A percentile compares a stretch with the other conserved stretches of the same genome.
phyloP scores from a whole-genome alignment of 2,113 vertebrate genomes.

The Zosterops pallidus region DNA sequence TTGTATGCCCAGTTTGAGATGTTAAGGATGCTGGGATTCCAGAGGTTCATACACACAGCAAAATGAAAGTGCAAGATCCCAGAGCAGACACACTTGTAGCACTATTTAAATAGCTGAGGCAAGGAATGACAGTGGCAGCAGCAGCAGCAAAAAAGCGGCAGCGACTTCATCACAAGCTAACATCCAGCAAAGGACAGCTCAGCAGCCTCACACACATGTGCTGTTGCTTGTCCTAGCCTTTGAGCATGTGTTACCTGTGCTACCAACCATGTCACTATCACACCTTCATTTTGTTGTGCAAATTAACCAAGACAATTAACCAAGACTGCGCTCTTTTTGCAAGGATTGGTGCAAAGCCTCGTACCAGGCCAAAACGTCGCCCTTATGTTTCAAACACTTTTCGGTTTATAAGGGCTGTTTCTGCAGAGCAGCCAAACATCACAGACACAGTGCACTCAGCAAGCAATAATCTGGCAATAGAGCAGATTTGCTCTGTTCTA shows the following conservation, averaged over 20 bases:
- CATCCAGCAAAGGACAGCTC: not conserved
- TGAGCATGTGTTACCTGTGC: not conserved
- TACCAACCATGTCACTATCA: not conserved
- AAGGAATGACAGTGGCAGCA: not conserved
- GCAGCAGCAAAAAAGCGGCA: not conserved
- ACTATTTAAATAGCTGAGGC: not conserved
- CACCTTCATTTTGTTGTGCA: not conserved
- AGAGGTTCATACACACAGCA: not conserved
- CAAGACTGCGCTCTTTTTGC: not conserved
- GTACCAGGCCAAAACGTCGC: fast-evolving
- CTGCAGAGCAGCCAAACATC: not conserved
- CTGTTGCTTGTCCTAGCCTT: not conserved
- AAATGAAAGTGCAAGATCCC: not conserved
- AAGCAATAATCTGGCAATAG: not conserved
- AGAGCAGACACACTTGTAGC: not conserved
- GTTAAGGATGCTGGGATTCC: not conserved
- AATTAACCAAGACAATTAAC: not conserved
- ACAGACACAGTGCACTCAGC: not conserved
- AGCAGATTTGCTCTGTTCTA: not conserved
- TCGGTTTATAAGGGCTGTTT: not conserved
- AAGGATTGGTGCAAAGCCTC: not conserved
- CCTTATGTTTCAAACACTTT: not conserved
- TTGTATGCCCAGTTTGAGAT: fast-evolving
- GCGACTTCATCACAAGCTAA: not conserved
- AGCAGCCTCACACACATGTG: fast-evolving